Evolutionary conservation across 2,888 invertebrate genomes (phyloP).

Genomic region (Poecilus cupreus): DNA sequence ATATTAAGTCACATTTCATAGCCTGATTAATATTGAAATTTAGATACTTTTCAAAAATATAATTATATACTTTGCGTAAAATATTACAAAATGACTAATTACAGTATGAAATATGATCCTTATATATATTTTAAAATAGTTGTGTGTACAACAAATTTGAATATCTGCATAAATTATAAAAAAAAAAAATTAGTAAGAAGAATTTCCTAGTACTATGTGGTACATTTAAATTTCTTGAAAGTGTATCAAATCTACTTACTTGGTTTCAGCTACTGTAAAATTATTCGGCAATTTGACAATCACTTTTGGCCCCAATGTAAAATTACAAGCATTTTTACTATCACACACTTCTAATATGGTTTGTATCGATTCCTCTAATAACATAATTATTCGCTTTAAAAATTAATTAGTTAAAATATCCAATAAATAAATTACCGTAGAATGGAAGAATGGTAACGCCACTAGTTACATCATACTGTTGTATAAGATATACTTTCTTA

Average conservation of each 20-base stretch:
- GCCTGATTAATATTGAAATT: no score
- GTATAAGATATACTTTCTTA: constrained; percentile 3
- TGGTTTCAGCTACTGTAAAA: constrained; percentile 39
- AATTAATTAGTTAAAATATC: not conserved
- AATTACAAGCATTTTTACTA: constrained; percentile 52
- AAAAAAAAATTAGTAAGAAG: not conserved
- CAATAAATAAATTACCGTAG: constrained; percentile 21
- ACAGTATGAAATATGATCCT: not conserved
- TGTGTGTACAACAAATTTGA: not conserved
- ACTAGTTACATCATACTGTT: constrained; percentile 37
- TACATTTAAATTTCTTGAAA: not conserved
- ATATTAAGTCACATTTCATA: no score
- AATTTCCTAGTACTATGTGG: not conserved
- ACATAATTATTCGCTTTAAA: not conserved
- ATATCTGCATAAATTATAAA: constrained; percentile 13
- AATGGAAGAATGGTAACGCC: constrained; percentile 35
- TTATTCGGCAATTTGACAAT: constrained; percentile 44
- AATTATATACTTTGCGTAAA: not conserved
- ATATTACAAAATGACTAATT: not conserved
- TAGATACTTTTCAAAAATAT: not conserved
- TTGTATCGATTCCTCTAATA: constrained; percentile 26
- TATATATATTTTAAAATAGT: not conserved
- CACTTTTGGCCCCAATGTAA: constrained; percentile 47
- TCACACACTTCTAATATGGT: constrained; percentile 50
- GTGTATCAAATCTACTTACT: constrained; percentile 47